Base-by-base conservation (phyloP, 2,113 vertebrate genomes). In the Climacteris rufus region DNA sequence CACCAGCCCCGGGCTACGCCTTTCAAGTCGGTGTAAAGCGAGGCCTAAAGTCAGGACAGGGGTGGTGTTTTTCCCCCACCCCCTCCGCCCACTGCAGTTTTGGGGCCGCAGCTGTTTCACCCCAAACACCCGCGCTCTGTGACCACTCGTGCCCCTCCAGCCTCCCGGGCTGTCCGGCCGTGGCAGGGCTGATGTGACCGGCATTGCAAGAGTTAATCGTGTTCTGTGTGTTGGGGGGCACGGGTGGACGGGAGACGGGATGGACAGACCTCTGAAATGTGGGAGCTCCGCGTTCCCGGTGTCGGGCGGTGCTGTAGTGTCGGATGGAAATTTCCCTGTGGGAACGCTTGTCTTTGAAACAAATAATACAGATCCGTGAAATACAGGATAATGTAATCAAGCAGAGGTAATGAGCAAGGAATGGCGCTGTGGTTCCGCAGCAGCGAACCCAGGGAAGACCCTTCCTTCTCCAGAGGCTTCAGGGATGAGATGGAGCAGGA, bases 221-320 rank as follows among this genome's bases (percentile, higher is more conserved):
- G 45, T 9, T 57, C 9, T 0, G 18, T 1, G 47, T 1, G 44
- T 2, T 6, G 15, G 56, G 37, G 31, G 63, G 35, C 44, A 0
- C 1, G 8, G 13, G 5, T 2, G 45, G 15, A 20, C 30, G 70
- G 4, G 7, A 15, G 61, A 21, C 12, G 40, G 1, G 72, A 47
- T 25, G 60, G 0, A 1, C 0, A 0, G 31, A 10, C 0, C 64
- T 47, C 21, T 8, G 68, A 27, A 21, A 22, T 0, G 19, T 10
- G 56, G 83, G 49, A 72, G 44, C 61, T 60, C 2, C 2, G 0
- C 30, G 49, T 11, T 68, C 40, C 52, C 1, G 0, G 13, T 1
- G 31, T 0, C 6, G 44, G 74, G 65, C 52, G 40, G n/a, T 7
- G 78, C 22, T 45, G 2, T 10, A 16, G 15, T 0, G 5, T 52